phyloP scores from a whole-genome alignment of 2,113 vertebrate species.

The Nannobrachium achirus region DNA sequence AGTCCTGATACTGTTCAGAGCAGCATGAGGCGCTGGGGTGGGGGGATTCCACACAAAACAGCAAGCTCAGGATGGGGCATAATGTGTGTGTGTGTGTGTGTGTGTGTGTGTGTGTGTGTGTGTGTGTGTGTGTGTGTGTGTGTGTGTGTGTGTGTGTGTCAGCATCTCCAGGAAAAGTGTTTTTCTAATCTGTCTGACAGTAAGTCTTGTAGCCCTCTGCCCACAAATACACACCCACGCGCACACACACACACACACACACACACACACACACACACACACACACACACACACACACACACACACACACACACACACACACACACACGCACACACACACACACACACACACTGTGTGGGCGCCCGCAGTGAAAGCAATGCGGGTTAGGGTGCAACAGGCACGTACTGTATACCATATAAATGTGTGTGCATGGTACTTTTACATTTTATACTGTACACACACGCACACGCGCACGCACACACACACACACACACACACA shows the following conservation, averaged over 20 bases:
- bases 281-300: constrained; percentile 18
- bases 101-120: not conserved
- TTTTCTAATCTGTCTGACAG: constrained; percentile 45
- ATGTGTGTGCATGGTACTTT: too few species aligned
- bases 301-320: not conserved
- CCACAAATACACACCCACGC: not conserved
- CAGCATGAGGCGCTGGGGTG: too few species aligned
- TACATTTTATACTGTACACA: too few species aligned
- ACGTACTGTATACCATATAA: too few species aligned
- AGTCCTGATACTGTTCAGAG: too few species aligned
- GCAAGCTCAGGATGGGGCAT: too few species aligned
- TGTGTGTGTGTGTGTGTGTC: constrained; percentile 4
- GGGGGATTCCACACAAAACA: too few species aligned
- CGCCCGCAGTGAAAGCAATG: not conserved
- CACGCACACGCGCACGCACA: too few species aligned
- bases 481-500: too few species aligned
- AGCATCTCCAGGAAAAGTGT: constrained; percentile 46
- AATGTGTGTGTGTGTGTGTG: not conserved
- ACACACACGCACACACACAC: constrained; percentile 2
- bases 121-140: constrained; percentile 5
- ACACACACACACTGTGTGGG: not conserved
- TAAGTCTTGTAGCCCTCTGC: not conserved
- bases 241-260: not conserved
- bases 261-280: constrained; percentile 21
- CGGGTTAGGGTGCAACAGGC: too few species aligned